Percentiles rank a stretch among this genome's conserved stretches.
Conservation (phyloP, 1,140 invertebrate genomes). For the Neodiprion virginianus region DNA sequence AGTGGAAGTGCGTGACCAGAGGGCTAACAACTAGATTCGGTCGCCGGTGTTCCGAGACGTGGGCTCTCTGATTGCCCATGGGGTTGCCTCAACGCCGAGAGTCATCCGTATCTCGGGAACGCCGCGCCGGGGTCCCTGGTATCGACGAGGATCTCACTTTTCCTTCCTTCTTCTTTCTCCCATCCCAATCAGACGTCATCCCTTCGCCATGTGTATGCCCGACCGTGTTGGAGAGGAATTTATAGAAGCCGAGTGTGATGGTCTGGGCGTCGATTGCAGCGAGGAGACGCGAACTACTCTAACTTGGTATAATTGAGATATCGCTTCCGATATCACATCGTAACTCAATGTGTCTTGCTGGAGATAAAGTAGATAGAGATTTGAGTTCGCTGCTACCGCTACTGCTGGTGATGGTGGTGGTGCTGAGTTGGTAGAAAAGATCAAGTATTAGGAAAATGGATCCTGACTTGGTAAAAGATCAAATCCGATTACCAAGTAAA, state of each 20-base stretch:
- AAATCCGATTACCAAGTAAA: no score
- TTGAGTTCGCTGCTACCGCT: no score
- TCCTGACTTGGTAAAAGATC: no score
- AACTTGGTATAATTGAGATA: no score
- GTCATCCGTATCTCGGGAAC: not conserved
- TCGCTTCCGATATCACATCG: no score
- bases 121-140: not conserved
- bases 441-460: no score
- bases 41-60: not conserved
- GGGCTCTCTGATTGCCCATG: conserved; percentile 12
- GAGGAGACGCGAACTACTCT: no score
- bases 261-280: no score
- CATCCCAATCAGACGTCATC: not conserved
- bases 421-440: no score
- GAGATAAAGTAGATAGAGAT: no score
- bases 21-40: not conserved
- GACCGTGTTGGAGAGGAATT: not conserved
- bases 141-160: conserved; percentile 3
- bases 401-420: no score
- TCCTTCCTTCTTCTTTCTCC: conserved; percentile 10
- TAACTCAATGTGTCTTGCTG: no score
- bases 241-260: not conserved
- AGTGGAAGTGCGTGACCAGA: conserved; percentile 29
- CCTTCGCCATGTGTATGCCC: not conserved
- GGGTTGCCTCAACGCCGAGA: not conserved